Base-by-base conservation (phyloP, 2,888 invertebrate species). In the Formica aserva region DNA sequence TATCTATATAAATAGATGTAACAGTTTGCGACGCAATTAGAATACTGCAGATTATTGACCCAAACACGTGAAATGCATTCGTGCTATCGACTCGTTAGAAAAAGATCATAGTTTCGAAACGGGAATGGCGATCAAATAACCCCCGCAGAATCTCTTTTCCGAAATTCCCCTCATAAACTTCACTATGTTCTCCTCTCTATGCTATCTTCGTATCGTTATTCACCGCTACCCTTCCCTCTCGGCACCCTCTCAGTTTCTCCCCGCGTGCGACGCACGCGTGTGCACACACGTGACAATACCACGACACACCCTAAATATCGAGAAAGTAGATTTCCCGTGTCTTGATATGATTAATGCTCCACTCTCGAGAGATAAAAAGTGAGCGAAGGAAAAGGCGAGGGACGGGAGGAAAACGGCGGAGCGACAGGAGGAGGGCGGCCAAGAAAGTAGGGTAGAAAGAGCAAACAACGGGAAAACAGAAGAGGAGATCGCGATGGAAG, bases 301-400 rank as follows among this genome's bases (percentile, higher is more conserved):
- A 81, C 63, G 85, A 87, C 82, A 85, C 82, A 85, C 86, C 84
- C 85, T 86, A 85, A 86, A 85, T 83, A 86, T 60, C 71, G 69
- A 82, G 89, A 88, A 90, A 91, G 92, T 92, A 92, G 91, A 94
- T 94, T 94, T 94, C 93, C 91, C 90, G 92, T 90, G 92, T 90
- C 92, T 92, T 92, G 91, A 92, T 93, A 94, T 94, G 94, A 94
- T 94, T 94, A 94, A 94, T 94, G 93, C 91, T 90, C 90, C 80
- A 93, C 91, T 90, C 90, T 75, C 83, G 86, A 88, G 80, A 83
- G 86, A 84, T 88, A 87, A 88, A 85, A 80, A 85, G 69, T 75
- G 84, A 74, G 69, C 48, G 69, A 57, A 60, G 55, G 18, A 66
- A 41, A 41, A 29, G 52, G 22, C 13, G 52, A n/a, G 45, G 22